These are phyloP conservation scores for Macrophya alboannulata DNA, from an alignment of 2,888 invertebrate genomes.

Conservation along the genomic window DNA sequence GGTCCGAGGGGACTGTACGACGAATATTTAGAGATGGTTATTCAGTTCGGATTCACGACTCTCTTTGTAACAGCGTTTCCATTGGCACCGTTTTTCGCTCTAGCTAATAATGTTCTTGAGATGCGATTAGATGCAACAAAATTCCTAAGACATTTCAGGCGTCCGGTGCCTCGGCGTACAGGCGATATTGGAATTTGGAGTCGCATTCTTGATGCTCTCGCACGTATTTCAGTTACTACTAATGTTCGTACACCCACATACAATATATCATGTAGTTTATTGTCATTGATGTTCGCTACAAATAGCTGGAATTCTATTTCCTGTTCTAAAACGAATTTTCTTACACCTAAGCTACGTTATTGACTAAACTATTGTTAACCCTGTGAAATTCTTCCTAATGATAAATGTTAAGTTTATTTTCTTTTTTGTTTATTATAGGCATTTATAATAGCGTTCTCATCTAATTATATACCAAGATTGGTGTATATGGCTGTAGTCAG, in stretches of 20 bases:
- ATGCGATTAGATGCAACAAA: constrained; percentile 92
- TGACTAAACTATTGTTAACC: neutral
- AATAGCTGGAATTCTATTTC: neutral
- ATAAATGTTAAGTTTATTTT: constrained; percentile 5
- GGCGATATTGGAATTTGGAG: constrained; percentile 92
- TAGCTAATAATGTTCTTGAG: constrained; percentile 92
- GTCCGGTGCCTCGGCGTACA: constrained; percentile 89
- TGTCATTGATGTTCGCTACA: neutral
- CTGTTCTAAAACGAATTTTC: neutral
- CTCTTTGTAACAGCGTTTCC: constrained; percentile 94
- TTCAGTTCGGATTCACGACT: constrained; percentile 94
- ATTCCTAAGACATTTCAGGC: constrained; percentile 87
- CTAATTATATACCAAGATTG: constrained; percentile 90
- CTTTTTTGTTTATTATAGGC: constrained; percentile 81
- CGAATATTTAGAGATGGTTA: constrained; percentile 94
- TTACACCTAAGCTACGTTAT: neutral
- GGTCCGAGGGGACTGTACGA: constrained; percentile 87
- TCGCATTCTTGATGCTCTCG: constrained; percentile 88
- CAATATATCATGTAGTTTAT: constrained; percentile 1
- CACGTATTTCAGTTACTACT: constrained; percentile 88
- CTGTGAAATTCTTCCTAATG: neutral
- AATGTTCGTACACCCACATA: constrained; percentile 84
- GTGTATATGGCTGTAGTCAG: constrained; percentile 85
- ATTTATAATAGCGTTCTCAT: constrained; percentile 92
- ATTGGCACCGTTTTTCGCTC: constrained; percentile 90